phyloP scores from a whole-genome alignment of 2,888 invertebrate genomes.

The Limenitis camilla region DNA sequence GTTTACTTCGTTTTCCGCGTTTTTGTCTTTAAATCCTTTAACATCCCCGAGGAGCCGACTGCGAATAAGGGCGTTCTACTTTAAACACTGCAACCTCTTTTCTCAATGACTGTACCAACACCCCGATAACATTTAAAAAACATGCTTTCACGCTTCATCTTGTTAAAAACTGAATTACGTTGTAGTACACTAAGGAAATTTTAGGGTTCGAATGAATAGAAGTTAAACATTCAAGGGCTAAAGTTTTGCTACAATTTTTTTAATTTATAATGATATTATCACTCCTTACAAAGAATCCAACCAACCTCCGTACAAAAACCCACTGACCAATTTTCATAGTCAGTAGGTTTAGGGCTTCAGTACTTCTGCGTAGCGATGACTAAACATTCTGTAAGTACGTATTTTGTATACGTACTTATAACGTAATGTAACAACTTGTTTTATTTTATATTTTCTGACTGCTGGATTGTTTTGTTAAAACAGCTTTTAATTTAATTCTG shows the following conservation, averaged over 20 bases:
- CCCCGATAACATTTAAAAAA: slow-evolving; percentile 51
- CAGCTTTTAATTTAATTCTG: too few relatives aligned
- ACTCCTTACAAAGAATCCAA: too few relatives aligned
- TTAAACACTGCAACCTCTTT: slow-evolving; percentile 49
- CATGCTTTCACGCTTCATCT: slow-evolving; percentile 36
- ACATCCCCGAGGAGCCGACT: slow-evolving; percentile 45
- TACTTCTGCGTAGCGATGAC: too few relatives aligned
- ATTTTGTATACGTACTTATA: too few relatives aligned
- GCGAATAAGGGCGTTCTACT: slow-evolving; percentile 50
- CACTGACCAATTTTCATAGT: too few relatives aligned
- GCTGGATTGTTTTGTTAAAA: too few relatives aligned
- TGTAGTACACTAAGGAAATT: slow-evolving; percentile 24
- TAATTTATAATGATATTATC: not conserved
- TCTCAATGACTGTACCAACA: slow-evolving; percentile 45
- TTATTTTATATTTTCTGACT: too few relatives aligned
- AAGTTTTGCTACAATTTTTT: not conserved
- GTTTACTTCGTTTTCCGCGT: slow-evolving; percentile 37
- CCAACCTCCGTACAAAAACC: too few relatives aligned
- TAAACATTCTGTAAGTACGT: too few relatives aligned
- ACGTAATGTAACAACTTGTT: too few relatives aligned
- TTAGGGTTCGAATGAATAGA: slow-evolving; percentile 3
- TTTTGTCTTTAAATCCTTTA: slow-evolving; percentile 34
- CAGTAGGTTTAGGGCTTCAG: too few relatives aligned
- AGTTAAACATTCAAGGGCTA: slow-evolving; percentile 4
- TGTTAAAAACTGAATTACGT: slow-evolving; percentile 33